Evolutionary conservation across 1,140 invertebrate genomes (phyloP), one percentile per base, ranked within the genome.

Genomic region (Lepidurus couesii): DNA sequence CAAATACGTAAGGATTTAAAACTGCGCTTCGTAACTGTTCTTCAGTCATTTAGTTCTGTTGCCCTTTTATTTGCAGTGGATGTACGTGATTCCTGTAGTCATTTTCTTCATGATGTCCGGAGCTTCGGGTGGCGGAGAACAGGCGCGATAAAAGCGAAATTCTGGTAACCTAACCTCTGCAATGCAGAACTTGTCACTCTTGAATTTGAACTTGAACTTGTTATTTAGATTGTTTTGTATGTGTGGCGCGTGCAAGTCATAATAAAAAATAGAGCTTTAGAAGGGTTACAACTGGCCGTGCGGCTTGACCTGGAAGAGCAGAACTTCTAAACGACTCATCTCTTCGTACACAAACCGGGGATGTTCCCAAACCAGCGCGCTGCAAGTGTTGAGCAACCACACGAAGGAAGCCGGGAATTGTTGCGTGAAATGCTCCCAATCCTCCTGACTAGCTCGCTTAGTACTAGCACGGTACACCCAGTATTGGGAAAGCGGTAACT

Each of bases 41-140:
- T 43, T 78, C 43, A 74, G 11, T 11, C 45, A 79, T 80, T 77
- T 11, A 79, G 76, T 47, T 44, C 47, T 42, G 79, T 80, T 82
- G 79, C 82, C 78, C 77, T 84, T 84, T 83, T 84, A 83, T 83
- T 91, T 91, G 81, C 87, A 96, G 94, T 97, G 95, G 95, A 96
- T 97, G 93, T 97, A 97, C 84, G 95, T 97, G 82, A 90, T 97
- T 47, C 94, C 95, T 5, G 89, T 94, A 47, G 89, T 94, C 26
- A 90, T 97, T 77, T 90, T 97, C 82, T 88, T 97, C 76, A 88
- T 97, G 81, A 86, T 97, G 77, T 92, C 94, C 78, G 92, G 93
- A 47, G 93, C 92, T 13, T 88, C 90, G 21, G 94, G 93, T 86
- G 76, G 77, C 21, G 45, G 76, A 47, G 75, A 80, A 45, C 75